Evolutionary conservation across 2,888 invertebrate genomes (phyloP).

Genomic region (Antitype chi): DNA sequence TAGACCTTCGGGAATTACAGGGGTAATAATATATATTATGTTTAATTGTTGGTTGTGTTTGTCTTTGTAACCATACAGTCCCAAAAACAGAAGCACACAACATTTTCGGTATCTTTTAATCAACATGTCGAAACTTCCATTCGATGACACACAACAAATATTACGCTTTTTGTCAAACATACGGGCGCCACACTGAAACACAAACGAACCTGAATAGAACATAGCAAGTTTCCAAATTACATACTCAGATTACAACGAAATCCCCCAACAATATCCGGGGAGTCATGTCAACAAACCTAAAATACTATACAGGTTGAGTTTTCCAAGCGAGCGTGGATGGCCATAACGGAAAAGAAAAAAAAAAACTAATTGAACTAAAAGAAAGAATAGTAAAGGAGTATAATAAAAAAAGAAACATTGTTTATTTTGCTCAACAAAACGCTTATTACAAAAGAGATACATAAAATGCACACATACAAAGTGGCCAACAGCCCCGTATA

Average conservation of each 20-base stretch:
- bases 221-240: constrained; percentile 43
- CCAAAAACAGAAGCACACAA: background rate
- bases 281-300: constrained; percentile 50
- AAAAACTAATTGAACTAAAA: background rate
- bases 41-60: too few relatives aligned
- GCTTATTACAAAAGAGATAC: too few relatives aligned
- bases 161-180: constrained; percentile 21
- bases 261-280: constrained; percentile 53
- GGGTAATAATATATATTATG: too few relatives aligned
- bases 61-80: too few relatives aligned
- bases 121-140: background rate
- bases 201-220: constrained; percentile 7
- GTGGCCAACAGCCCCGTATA: too few relatives aligned
- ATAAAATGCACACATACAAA: too few relatives aligned
- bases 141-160: background rate
- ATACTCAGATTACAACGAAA: constrained; percentile 47
- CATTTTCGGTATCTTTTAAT: background rate
- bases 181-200: constrained; percentile 3
- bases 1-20: too few relatives aligned
- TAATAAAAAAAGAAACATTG: too few relatives aligned
- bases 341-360: background rate
- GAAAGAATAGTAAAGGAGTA: background rate
- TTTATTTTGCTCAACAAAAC: too few relatives aligned
- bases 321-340: background rate
- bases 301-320: constrained; percentile 7